Evolutionary conservation across 2,113 vertebrate genomes (phyloP).

Genomic region (Phyllopteryx taeniolatus): DNA sequence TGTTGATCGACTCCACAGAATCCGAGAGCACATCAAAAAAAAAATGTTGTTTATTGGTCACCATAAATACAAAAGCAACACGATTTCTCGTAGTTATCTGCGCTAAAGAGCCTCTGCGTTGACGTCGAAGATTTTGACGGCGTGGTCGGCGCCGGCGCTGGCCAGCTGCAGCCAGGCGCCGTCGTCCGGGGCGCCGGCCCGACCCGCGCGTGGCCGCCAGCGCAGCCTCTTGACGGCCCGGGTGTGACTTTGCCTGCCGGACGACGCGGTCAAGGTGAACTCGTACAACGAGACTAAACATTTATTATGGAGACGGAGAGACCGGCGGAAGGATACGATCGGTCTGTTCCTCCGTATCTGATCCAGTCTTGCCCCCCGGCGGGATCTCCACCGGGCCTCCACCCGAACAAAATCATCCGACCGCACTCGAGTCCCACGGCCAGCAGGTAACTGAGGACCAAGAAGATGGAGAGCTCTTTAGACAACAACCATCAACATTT

Average conservation of each 20-base stretch:
- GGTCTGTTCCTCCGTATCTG: conserved; percentile 70
- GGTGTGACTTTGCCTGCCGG: conserved; percentile 85
- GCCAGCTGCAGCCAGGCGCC: conserved; percentile 85
- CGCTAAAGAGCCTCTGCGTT: conserved; percentile 69
- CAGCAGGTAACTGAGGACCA: conserved; percentile 79
- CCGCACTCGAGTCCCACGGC: conserved; percentile 88
- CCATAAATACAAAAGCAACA: neutral
- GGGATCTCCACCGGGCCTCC: conserved; percentile 74
- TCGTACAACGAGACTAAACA: neutral
- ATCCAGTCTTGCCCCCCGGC: conserved; percentile 78
- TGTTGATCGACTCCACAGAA: neutral
- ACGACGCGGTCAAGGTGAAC: conserved; percentile 62
- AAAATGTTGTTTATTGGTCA: neutral
- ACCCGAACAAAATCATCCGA: conserved; percentile 82
- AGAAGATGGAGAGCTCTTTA: neutral
- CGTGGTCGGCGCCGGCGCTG: conserved; percentile 87
- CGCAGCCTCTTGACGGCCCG: conserved; percentile 84
- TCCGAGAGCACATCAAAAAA: neutral
- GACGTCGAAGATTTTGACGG: conserved; percentile 89
- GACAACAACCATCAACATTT: too few relatives aligned
- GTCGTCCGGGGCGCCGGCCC: conserved; percentile 67
- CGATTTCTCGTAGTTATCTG: neutral
- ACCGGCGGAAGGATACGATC: conserved; percentile 76
- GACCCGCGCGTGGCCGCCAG: conserved; percentile 81
- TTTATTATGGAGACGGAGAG: neutral